Conservation (phyloP, 2,888 invertebrate species). For the Drosophila rubida region DNA sequence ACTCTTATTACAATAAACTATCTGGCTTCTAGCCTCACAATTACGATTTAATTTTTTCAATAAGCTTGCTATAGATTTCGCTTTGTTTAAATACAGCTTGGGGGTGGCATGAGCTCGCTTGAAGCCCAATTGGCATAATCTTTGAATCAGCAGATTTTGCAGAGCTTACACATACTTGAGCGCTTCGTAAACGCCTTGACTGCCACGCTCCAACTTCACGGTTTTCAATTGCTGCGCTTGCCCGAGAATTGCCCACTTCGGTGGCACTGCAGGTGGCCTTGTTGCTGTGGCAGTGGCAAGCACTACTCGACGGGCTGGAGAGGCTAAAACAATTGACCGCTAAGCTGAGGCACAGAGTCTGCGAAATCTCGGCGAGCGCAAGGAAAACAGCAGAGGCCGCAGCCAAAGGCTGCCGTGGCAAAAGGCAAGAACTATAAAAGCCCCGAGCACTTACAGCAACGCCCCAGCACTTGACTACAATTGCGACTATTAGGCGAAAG, state of each 20-base stretch:
- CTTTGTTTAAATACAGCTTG: background rate
- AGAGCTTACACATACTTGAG: background rate
- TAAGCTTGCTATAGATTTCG: too few relatives aligned
- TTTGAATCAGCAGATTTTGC: background rate
- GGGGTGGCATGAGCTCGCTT: background rate
- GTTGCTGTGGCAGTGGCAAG: background rate
- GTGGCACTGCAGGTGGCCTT: background rate
- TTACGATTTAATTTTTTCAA: too few relatives aligned
- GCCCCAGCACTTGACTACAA: slow-evolving; percentile 61
- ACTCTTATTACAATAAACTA: too few relatives aligned
- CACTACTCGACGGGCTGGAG: slow-evolving; percentile 21
- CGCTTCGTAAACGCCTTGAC: background rate
- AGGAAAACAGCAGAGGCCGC: slow-evolving; percentile 13
- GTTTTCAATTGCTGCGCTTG: background rate
- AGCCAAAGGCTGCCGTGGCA: slow-evolving; percentile 33
- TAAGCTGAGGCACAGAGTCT: slow-evolving; percentile 29
- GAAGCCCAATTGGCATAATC: background rate
- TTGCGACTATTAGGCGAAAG: slow-evolving; percentile 62
- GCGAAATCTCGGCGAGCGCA: slow-evolving; percentile 30
- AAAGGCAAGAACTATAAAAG: slow-evolving; percentile 47
- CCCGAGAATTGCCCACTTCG: slow-evolving; percentile 13
- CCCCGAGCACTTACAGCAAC: slow-evolving; percentile 44
- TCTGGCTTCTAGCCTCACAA: too few relatives aligned
- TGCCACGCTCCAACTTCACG: background rate
- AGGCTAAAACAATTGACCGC: slow-evolving; percentile 59